Evolutionary conservation across 2,797 vertebrate genomes (phyloP), one percentile per base, ranked within the genome.

Genomic region (Orestias chungarensis): DNA sequence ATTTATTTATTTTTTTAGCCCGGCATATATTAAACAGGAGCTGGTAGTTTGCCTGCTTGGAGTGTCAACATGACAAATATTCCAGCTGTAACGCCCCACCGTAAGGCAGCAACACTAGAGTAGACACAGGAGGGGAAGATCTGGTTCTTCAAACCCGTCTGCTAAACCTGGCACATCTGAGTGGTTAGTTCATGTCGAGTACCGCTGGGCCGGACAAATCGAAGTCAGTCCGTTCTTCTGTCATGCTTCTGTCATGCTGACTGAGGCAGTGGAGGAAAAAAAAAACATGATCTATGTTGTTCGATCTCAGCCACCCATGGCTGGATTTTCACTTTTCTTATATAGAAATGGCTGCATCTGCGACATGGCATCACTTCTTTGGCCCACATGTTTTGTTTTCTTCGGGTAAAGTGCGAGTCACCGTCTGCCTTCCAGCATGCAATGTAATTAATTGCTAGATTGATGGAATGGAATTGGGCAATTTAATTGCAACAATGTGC

Each of bases 81-180:
- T 29, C 25, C 15, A 66, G 44, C 59, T 67, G 38, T 17, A 46
- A 46, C 25, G 43, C 27, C 3, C 27, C 5, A 42, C 54, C 25
- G 31, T 27, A n/a, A 57, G 54, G 47, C 66, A 23, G 18, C 44
- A 66, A 46, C 35, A 61, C 20, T 59, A 43, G 52, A 44, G 65
- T 49, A 62, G 64, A 71, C n/a, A 40, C 40, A 11, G 27, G 54
- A 70, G 40, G 17, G 52, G 40, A 57, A 79, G 49, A 62, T 66
- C 38, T 61, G 18, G 65, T 27, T 66, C 59, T 47, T 18, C 10
- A 57, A 55, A 70, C 73, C 29, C 44, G 8, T 65, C 65, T 64
- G 70, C n/a, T 75, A 66, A 78, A 75, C 44, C 35, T 76, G 47
- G 62, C 59, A 23, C 59, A 40, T 75, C 52, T 73, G 25, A 59